Base-by-base conservation (phyloP, 2,113 vertebrate genomes). In the Alaudala cheleensis region DNA sequence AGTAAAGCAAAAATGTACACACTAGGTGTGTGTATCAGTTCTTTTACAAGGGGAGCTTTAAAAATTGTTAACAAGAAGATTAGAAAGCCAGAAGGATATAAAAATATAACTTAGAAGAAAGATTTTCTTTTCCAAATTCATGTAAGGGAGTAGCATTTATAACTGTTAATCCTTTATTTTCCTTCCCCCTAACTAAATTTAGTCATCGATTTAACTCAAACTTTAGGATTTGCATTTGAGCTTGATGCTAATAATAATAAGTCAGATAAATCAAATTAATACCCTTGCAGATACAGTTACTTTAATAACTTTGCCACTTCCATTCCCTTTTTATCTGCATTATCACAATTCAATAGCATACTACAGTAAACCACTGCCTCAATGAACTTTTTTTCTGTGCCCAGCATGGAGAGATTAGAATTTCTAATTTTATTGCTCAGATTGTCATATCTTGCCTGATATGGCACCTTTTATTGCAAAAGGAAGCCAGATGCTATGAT, bases 201-300 rank as follows among this genome's bases (percentile, higher is more conserved):
- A 88, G 70, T 86, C 69, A 86, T 96, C 3, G 26, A 33, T 92
- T 92, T 89, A 95, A 83, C 70, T 93, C 82, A 71, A 49, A 64
- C 70, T 93, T 93, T 67, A 92, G 82, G 82, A 94, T 90, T 93
- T 94, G 53, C 70, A 73, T 95, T 96, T 90, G 50, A 92, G 58
- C 60, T 96, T 80, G 73, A 95, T 94, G 70, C 58, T 58, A 96
- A 89, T 91, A 95, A 86, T 90, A 93, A 92, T 81, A 62, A 95
- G 26, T 74, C 73, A 90, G 89, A 96, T 96, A 97, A 96, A 97
- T 96, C 80, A 95, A 96, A 97, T 94, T 95, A 97, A 92, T 94
- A 95, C 91, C 62, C 79, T 95, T 94, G 87, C 81, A 81, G 74
- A 95, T 93, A 84, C 80, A 93, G 89, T 95, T 94, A 93, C 86